phyloP scores from a whole-genome alignment of 2,888 invertebrate species.

The Salticus scenicus region DNA sequence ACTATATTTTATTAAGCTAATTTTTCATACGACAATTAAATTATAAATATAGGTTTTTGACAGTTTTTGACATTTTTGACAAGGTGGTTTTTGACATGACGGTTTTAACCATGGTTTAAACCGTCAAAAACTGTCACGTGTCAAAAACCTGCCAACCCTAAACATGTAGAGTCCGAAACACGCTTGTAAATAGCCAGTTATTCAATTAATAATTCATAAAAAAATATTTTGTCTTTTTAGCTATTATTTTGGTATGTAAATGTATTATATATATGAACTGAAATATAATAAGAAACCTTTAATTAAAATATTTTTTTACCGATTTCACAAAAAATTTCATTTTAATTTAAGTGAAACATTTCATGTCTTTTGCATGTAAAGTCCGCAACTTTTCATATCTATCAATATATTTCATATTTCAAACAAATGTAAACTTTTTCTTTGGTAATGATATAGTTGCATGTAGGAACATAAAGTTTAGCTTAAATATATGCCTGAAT shows the following conservation, averaged over 20 bases:
- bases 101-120: too few relatives aligned
- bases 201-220: background rate
- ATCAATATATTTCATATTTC: background rate
- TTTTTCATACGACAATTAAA: too few relatives aligned
- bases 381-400: background rate
- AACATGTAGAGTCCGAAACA: conserved; percentile 14
- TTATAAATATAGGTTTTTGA: too few relatives aligned
- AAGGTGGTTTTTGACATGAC: too few relatives aligned
- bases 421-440: background rate
- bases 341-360: background rate
- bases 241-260: background rate
- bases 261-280: background rate
- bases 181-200: background rate
- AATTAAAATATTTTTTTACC: background rate
- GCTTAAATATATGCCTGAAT: background rate
- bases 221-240: background rate
- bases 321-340: conserved; percentile 6
- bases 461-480: background rate
- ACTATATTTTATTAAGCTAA: too few relatives aligned
- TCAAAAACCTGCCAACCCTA: too few relatives aligned
- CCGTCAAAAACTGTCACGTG: too few relatives aligned
- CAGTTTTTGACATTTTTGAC: too few relatives aligned
- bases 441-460: background rate
- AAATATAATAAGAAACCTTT: background rate
- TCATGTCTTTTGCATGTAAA: background rate